Evolutionary conservation across 2,113 vertebrate genomes (phyloP), one percentile per base, ranked within the genome.

Genomic region (Strigops habroptila): DNA sequence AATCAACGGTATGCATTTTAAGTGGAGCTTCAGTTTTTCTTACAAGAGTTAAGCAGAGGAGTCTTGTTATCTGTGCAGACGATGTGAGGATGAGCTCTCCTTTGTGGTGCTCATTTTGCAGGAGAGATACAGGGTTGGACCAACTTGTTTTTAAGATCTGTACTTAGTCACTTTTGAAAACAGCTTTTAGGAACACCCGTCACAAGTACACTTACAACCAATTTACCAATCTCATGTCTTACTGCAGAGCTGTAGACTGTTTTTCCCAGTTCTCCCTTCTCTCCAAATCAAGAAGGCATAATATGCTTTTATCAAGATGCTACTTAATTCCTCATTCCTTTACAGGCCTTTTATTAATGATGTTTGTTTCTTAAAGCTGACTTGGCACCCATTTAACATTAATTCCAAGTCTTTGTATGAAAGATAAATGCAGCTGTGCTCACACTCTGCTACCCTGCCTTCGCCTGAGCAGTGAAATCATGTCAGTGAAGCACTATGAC

Each of bases 301-400:
- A 88, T n/a, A 27, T 7, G 17, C 73, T 91, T 91, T 75, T 90
- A 91, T 83, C 93, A 79, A 71, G 78, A 90, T 64, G 51, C 77
- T 67, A 39, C 79, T 81, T 96, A 94, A 92, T 89, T 90, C 86
- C 48, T 84, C 44, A 87, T 94, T 49, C 90, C 43, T 76, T 82
- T 75, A 88, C 39, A 74, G 39, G 43, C 28, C 88, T 94, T 91
- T 82, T 89, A 60, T 77, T 92, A 93, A 88, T 53, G 85, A 88
- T 76, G 55, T 88, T 90, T 97, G 86, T 83, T 88, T 91, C 76
- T 77, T 83, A 90, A 78, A 68, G 82, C 84, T 95, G 93, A 87
- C 80, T 88, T 82, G 57, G 86, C 71, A 94, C 91, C 89, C 88
- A 83, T 96, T 93, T 95, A 85, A 84, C 85, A 59, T 91, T 52